Base-by-base conservation (phyloP, 2,113 vertebrate genomes). In the Brachirus orientalis region DNA sequence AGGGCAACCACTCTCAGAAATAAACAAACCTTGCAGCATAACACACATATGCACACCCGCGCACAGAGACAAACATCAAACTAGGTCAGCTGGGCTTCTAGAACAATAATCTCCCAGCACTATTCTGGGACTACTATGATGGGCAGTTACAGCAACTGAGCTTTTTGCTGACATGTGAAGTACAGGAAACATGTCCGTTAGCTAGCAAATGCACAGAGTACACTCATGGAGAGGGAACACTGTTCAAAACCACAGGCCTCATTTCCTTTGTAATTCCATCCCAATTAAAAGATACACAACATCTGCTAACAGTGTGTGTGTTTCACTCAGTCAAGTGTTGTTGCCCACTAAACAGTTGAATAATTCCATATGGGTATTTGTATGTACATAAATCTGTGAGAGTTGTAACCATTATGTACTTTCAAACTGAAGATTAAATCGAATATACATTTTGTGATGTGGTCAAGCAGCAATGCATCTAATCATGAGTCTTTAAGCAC, bases 111-210 rank as follows among this genome's bases (percentile, higher is more conserved):
- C 75, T 52, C 8, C 53, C 8, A 4, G 66, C 40, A 63, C 83
- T 87, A 90, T 90, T 90, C 86, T 84, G 41, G 65, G 86, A 79
- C 58, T 50, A 89, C 80, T 87, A 90, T 78, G 74, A 87, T 63
- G 63, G 75, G 86, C 54, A 35, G 68, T 81, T 79, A 72, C 37
- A 69, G 78, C 69, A 72, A 66, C 52, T 10, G 16, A 76, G 71
- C 46, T 37, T 73, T 86, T 73, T 2, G 67, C 79, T 76, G 79
- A 83, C 80, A 79, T 67, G 69, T 9, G 33, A 85, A 79, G 80
- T 61, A 68, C 62, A 75, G 68, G 51, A 85, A 81, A 76, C 77
- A 69, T 76, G 71, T 80, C 72, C 84, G 65, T 59, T 53, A 63
- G 51, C 22, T 40, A 48, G 22, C 48, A 69, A 57, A 61, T 48